Base-by-base conservation (phyloP, 2,888 invertebrate species). In the Penaeus monodon region DNA sequence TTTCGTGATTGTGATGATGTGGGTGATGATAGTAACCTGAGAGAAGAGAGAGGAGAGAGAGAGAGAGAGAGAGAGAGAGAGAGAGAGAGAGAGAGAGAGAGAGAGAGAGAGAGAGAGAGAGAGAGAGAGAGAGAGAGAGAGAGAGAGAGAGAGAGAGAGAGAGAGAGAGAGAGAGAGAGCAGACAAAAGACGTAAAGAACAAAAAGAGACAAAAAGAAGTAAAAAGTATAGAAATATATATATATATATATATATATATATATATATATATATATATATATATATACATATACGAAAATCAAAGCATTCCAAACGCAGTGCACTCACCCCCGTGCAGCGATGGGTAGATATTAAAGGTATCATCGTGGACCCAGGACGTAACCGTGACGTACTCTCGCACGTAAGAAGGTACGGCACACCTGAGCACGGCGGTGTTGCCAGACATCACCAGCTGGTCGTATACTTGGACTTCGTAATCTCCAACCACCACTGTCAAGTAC, bases 321-420 rank as follows among this genome's bases (percentile, higher is more conserved):
- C 22, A 44, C 84, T 27, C 44, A 89, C 89, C 89, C 20, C 89
- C 89, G 66, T 86, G 86, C 78, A 86, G 81, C 10, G 89, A 89
- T 1, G 89, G 89, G 80, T 86, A 85, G 49, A 89, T 84, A 66
- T 89, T 87, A 79, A 84, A 89, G 57, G 81, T 64, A 33, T 81
- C 57, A 74, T 89, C 89, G 64, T 84, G 82, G 22, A 89, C 76
- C 89, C 89, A 89, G 27, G 89, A 87, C 24, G 89, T 89, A 17
- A 87, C 89, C 2, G 87, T 82, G 49, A 89, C 89, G 81, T 87
- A 87, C 24, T 87, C 87, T 38, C 77, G 57, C 65, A 89, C 89
- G 85, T 87, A 89, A 20, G 85, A 79, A n/a, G 87, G 87, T n/a
- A 89, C 87, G 66, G 84, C 84, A 29, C 89, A 89, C 24, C 85